phyloP scores from a whole-genome alignment of 2,888 invertebrate species.

The Urechis unicinctus region DNA sequence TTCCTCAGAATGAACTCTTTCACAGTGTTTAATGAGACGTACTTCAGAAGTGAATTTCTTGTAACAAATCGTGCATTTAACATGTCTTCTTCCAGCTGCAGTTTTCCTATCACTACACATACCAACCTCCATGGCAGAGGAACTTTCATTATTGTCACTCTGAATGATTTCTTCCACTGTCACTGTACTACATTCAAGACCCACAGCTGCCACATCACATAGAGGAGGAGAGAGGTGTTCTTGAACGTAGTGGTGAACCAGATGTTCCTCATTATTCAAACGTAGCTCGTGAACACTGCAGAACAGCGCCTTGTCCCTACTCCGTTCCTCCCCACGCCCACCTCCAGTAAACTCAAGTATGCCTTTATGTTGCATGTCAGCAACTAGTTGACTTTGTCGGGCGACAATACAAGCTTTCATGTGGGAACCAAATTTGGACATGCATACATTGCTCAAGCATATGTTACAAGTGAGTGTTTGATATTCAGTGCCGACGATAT shows the following conservation, averaged over 20 bases:
- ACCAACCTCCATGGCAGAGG: neutral
- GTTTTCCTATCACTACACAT: no score
- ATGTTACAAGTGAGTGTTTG: neutral
- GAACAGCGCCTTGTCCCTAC: neutral
- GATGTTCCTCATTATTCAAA: neutral
- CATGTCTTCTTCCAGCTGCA: no score
- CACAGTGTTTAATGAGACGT: constrained; percentile 1
- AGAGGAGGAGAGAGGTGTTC: neutral
- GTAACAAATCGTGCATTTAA: constrained; percentile 10
- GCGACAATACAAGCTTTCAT: neutral
- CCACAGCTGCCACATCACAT: no score
- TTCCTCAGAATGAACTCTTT: constrained; percentile 4
- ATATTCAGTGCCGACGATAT: neutral
- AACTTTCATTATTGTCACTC: neutral
- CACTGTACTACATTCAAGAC: no score
- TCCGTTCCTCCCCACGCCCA: neutral
- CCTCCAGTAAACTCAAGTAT: neutral
- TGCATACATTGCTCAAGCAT: neutral
- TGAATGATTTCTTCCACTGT: no score
- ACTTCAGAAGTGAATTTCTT: constrained; percentile 5
- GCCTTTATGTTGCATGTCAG: neutral
- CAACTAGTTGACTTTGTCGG: neutral
- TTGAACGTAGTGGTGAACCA: neutral
- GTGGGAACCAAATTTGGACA: neutral
- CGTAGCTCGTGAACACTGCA: neutral